Conservation (phyloP, 2,113 vertebrate species). For the Datnioides undecimradiatus region DNA sequence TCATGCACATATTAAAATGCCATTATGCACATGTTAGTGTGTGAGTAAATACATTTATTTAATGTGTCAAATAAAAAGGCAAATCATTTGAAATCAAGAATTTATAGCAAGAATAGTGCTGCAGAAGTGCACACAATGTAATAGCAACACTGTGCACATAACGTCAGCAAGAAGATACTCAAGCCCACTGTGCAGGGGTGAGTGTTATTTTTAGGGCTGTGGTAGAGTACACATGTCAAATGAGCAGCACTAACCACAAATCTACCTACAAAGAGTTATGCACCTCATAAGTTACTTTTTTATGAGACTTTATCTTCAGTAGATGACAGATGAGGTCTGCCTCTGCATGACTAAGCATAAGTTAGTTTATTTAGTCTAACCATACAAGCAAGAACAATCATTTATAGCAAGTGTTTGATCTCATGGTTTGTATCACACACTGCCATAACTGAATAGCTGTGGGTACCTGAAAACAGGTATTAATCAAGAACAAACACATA, state of each 20-base stretch:
- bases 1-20: conserved; percentile 1
- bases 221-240: conserved; percentile 43
- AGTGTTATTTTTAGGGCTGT: conserved; percentile 76
- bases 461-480: not conserved
- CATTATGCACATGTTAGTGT: not conserved
- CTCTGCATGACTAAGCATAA: conserved; percentile 4
- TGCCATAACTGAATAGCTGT: not conserved
- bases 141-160: conserved; percentile 48
- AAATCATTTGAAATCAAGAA: not conserved
- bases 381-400: not conserved
- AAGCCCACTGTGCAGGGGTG: conserved; percentile 51
- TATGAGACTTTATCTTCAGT: conserved; percentile 17
- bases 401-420: conserved; percentile 12
- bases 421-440: not conserved
- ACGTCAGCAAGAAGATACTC: conserved; percentile 71
- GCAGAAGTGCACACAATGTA: conserved; percentile 42
- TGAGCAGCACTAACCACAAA: conserved; percentile 35
- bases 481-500: not conserved
- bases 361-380: not conserved
- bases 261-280: conserved; percentile 49
- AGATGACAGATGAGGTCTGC: not conserved
- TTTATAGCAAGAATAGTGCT: conserved; percentile 17
- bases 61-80: conserved; percentile 9
- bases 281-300: conserved; percentile 4
- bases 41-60: not conserved